Evolutionary conservation across 1,140 invertebrate species (phyloP).

Genomic region (Phortica variegata): DNA sequence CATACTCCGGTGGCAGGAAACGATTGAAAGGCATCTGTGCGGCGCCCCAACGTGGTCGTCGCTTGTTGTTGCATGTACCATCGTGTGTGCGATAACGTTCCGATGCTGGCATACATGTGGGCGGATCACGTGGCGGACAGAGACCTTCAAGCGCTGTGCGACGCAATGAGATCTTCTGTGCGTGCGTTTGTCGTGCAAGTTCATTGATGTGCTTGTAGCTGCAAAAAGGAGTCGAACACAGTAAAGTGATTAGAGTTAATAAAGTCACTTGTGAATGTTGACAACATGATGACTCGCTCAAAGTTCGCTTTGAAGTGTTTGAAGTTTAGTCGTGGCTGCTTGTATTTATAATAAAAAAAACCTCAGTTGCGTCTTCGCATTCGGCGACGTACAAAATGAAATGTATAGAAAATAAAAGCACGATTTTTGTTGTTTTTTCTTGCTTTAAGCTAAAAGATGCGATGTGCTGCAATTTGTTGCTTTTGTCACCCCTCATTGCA

Average conservation of each 20-base stretch:
- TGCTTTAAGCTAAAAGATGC: too few relatives aligned
- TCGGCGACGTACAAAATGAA: too few relatives aligned
- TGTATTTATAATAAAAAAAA: slow-evolving; percentile 39
- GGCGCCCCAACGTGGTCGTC: slow-evolving; percentile 75
- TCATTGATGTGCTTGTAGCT: slow-evolving; percentile 52
- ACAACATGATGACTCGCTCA: slow-evolving; percentile 34
- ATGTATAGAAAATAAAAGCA: too few relatives aligned
- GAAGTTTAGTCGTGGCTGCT: slow-evolving; percentile 17
- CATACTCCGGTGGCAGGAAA: slow-evolving; percentile 79
- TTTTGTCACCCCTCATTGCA: too few relatives aligned
- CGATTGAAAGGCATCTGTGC: slow-evolving; percentile 79
- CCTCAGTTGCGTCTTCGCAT: neutral
- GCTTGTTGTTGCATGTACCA: slow-evolving; percentile 83
- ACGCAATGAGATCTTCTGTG: slow-evolving; percentile 46
- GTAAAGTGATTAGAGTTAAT: too few relatives aligned
- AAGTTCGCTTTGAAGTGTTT: slow-evolving; percentile 37
- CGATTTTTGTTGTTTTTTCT: too few relatives aligned
- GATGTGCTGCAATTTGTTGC: too few relatives aligned
- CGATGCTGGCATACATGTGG: slow-evolving; percentile 49
- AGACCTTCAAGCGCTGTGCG: slow-evolving; percentile 48
- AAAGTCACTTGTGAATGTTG: slow-evolving; percentile 1
- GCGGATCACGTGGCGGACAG: slow-evolving; percentile 48
- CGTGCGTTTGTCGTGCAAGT: slow-evolving; percentile 46
- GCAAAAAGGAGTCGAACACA: too few relatives aligned
- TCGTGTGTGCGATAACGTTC: slow-evolving; percentile 76